A percentile compares a stretch with the other conserved stretches of the same genome.
Evolutionary conservation across 37 sponge, comb jelly and placozoan species (phyloP).

Genomic region (Chondrosia reniformis): DNA sequence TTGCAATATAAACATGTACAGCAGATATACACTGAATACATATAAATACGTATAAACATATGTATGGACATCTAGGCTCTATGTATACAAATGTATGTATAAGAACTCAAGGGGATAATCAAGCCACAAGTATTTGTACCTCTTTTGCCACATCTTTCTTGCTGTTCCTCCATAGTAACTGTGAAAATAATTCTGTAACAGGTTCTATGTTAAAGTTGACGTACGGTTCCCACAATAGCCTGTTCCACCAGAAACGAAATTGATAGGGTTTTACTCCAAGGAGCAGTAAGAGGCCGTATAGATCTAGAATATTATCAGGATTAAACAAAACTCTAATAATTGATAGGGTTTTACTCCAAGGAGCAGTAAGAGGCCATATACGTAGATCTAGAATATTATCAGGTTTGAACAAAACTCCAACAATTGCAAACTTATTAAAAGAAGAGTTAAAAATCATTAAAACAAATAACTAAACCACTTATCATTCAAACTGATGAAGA

Average conservation of each 20-base stretch:
- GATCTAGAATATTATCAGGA: conserved; percentile 28
- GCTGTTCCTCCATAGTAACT: conserved; percentile 70
- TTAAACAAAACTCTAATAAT: background rate
- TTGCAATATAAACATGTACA: background rate
- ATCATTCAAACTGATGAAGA: no score
- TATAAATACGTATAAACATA: background rate
- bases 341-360: conserved; percentile 59
- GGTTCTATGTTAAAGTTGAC: conserved; percentile 24
- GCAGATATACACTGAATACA: no score
- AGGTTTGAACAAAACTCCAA: background rate
- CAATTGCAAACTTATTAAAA: no score
- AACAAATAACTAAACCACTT: no score
- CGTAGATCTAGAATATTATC: conserved; percentile 43
- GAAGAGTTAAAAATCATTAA: no score
- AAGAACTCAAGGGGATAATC: background rate
- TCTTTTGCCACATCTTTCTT: conserved; percentile 75
- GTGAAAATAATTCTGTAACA: conserved; percentile 42
- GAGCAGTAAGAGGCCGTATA: conserved; percentile 80
- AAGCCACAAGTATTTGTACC: no score
- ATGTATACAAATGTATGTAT: background rate
- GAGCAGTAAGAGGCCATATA: conserved; percentile 78
- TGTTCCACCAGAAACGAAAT: conserved; percentile 34
- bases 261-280: conserved; percentile 59
- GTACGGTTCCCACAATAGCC: conserved; percentile 50
- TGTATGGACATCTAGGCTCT: background rate